phyloP scores from a whole-genome alignment of 2,113 vertebrate species.

The Phylloscopus trochilus region DNA sequence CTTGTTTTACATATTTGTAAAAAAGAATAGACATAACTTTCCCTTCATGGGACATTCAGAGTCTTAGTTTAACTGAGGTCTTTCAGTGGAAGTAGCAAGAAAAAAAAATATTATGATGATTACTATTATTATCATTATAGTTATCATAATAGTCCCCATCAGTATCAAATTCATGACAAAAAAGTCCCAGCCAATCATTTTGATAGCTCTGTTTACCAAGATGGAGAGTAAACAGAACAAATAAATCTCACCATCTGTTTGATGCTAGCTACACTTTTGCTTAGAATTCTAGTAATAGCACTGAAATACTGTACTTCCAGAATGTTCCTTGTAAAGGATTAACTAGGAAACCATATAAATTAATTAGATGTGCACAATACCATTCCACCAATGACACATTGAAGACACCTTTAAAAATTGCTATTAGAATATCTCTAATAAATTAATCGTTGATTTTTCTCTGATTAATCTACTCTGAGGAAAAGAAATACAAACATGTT shows the following conservation, averaged over 20 bases:
- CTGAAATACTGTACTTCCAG: not conserved
- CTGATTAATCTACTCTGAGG: not conserved
- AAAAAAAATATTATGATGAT: not conserved
- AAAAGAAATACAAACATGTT: not conserved
- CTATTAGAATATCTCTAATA: not conserved
- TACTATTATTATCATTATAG: not conserved
- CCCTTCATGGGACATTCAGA: fast-evolving
- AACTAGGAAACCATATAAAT: not conserved
- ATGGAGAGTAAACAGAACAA: constrained; percentile 22
- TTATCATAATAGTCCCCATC: not conserved
- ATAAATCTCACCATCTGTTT: constrained; percentile 25
- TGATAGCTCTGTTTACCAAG: constrained; percentile 13
- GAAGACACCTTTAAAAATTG: not conserved
- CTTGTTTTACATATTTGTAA: not conserved
- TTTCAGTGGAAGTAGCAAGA: not conserved
- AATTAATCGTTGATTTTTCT: not conserved
- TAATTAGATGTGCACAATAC: not conserved
- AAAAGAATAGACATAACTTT: not conserved
- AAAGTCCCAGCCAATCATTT: constrained; percentile 35
- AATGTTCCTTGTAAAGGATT: not conserved
- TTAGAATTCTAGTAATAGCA: constrained; percentile 37
- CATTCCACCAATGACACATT: not conserved
- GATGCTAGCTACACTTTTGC: not conserved
- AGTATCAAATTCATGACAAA: not conserved
- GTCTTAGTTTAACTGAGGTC: not conserved